Evolutionary conservation across 2,888 invertebrate species (phyloP), one percentile per base, ranked within the genome.

Genomic region (Phyllotreta cruciferae): DNA sequence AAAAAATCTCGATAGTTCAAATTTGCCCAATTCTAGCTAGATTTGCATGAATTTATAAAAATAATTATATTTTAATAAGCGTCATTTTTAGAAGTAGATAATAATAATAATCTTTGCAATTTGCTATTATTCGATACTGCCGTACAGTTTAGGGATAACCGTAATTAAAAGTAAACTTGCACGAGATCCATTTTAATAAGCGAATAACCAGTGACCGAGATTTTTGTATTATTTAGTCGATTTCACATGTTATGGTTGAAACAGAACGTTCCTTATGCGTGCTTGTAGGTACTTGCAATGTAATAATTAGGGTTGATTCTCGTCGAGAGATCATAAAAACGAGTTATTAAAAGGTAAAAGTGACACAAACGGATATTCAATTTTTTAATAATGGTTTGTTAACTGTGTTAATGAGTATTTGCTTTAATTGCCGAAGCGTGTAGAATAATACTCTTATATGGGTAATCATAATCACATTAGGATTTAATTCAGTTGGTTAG

Each of bases 131-230:
- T 14, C 14, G 4, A 47, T n/a, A 47, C 47, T 24, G 47, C 8
- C 47, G 8, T 24, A 24, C 47, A 47, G 47, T 47, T 47, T 47
- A 24, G 47, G 47, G 24, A 52, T 52, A 66, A 63, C 62, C 64
- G 64, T 56, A 60, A 62, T 52, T 45, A 44, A 42, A 39, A 34
- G 45, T 6, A 56, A 34, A 34, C 14, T 36, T 34, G 36, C 64
- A 58, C 39, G 62, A 58, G 36, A 64, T 9, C 1, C 34, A 44
- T 56, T 45, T 11, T 49, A 14, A 45, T 45, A 55, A 57, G 41
- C 42, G 39, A 49, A 47, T 53, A 64, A 61, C 53, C 57, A 53
- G 13, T 54, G 56, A 56, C 13, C 49, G 56, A 56, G 53, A 39
- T 63, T 45, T 56, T 57, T 52, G 37, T 52, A 52, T 52, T 52